Evolutionary conservation across 1,140 invertebrate species (phyloP).

Genomic region (Chrysomallon squamiferum): DNA sequence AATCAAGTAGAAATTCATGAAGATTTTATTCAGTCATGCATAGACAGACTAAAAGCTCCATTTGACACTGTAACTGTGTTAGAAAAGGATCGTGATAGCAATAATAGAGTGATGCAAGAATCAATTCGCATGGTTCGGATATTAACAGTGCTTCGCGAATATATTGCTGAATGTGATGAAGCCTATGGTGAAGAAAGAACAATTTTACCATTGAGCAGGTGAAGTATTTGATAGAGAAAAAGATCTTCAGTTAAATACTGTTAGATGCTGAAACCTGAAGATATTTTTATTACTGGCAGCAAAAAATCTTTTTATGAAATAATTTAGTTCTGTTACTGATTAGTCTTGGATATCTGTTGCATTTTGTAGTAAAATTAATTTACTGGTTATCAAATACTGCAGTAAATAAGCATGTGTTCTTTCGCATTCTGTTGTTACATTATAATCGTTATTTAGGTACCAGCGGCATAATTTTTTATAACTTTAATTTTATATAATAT

Average conservation of each 20-base stretch:
- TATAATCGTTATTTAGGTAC: no score
- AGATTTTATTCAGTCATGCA: constrained; percentile 87
- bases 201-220: constrained; percentile 86
- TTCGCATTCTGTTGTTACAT: no score
- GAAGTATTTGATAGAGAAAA: not conserved
- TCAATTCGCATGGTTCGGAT: constrained; percentile 92
- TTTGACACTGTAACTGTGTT: constrained; percentile 70
- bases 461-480: no score
- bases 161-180: constrained; percentile 94
- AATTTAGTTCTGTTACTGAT: no score
- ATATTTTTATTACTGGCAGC: no score
- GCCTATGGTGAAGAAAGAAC: constrained; percentile 88
- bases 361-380: no score
- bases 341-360: no score
- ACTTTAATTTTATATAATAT: no score
- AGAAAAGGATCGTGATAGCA: constrained; percentile 65
- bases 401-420: no score
- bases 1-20: constrained; percentile 84
- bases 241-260: not conserved
- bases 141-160: constrained; percentile 92
- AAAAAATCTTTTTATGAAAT: no score
- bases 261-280: not conserved
- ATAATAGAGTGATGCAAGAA: constrained; percentile 72
- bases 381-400: no score
- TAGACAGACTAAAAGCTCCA: constrained; percentile 85